Conservation (phyloP, 2,113 vertebrate genomes). For the Sylvilagus bachmani region DNA sequence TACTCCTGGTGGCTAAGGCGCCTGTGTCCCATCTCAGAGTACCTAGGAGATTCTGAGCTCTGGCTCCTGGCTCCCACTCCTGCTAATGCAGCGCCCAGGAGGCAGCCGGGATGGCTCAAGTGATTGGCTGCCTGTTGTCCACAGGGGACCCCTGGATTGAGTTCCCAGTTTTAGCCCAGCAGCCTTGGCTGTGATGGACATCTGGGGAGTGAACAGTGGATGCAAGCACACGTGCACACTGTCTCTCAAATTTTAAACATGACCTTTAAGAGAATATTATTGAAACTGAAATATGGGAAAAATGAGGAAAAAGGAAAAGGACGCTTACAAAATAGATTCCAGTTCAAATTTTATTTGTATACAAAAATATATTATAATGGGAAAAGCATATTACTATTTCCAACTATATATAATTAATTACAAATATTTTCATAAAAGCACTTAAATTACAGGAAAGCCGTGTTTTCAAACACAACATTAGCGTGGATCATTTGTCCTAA, state of each 20-base stretch:
- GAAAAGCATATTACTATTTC: slow-evolving; percentile 90
- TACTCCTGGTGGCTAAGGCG: not conserved
- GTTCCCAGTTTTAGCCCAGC: too few species aligned
- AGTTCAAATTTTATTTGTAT: slow-evolving; percentile 91
- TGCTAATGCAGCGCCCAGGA: too few species aligned
- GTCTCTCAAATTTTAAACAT: too few species aligned
- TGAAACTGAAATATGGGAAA: not conserved
- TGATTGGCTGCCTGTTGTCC: too few species aligned
- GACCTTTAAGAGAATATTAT: not conserved
- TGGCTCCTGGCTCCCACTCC: too few species aligned
- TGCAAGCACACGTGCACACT: too few species aligned
- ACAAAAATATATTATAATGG: slow-evolving; percentile 98
- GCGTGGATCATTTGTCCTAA: slow-evolving; percentile 75
- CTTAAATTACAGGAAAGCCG: slow-evolving; percentile 93
- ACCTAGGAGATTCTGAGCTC: too few species aligned
- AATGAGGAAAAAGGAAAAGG: not conserved
- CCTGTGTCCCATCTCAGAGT: too few species aligned
- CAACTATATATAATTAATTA: slow-evolving; percentile 95
- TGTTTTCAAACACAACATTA: slow-evolving; percentile 87
- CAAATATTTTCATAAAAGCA: slow-evolving; percentile 93
- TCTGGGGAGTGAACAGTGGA: too few species aligned
- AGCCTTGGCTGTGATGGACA: too few species aligned
- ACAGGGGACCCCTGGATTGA: too few species aligned
- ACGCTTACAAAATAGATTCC: slow-evolving; percentile 64
- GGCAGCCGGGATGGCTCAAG: too few species aligned